Evolutionary conservation across 2,888 invertebrate genomes (phyloP).

Genomic region (Leucoptera coffeella): DNA sequence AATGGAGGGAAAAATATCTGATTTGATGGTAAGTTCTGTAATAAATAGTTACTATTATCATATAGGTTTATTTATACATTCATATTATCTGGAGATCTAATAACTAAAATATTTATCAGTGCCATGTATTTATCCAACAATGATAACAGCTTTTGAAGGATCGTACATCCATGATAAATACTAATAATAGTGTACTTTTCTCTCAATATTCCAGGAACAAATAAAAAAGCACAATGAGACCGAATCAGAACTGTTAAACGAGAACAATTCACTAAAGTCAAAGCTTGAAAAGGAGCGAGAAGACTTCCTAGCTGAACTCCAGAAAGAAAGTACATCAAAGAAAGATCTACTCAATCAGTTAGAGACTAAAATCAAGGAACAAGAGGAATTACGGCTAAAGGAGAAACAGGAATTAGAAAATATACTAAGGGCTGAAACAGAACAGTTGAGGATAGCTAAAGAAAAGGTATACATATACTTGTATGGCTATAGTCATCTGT

Average conservation of each 20-base stretch:
- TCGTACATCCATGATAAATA: too few relatives aligned
- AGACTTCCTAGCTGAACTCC: constrained; percentile 39
- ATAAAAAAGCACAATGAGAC: constrained; percentile 28
- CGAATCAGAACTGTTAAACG: constrained; percentile 30
- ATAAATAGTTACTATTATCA: too few relatives aligned
- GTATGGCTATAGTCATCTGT: too few relatives aligned
- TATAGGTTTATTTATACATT: too few relatives aligned
- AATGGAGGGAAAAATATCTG: constrained; percentile 27
- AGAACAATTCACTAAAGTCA: constrained; percentile 36
- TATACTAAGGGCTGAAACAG: constrained; percentile 26
- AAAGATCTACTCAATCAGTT: constrained; percentile 43
- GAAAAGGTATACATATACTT: too few relatives aligned
- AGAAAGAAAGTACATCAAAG: constrained; percentile 44
- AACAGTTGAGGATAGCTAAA: constrained; percentile 30
- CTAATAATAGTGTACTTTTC: too few relatives aligned
- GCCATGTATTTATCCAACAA: too few relatives aligned
- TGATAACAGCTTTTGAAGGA: too few relatives aligned
- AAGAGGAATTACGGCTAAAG: constrained; percentile 31
- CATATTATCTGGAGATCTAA: too few relatives aligned
- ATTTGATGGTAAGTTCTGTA: constrained; percentile 19
- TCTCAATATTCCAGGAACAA: constrained; percentile 19
- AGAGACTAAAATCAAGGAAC: constrained; percentile 35
- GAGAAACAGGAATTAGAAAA: constrained; percentile 31
- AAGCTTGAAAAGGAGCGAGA: constrained; percentile 41
- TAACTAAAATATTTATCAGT: too few relatives aligned